Conservation (phyloP, 37 sponge, comb jelly and placozoan species). For the Aphrocallistes beatrix region DNA sequence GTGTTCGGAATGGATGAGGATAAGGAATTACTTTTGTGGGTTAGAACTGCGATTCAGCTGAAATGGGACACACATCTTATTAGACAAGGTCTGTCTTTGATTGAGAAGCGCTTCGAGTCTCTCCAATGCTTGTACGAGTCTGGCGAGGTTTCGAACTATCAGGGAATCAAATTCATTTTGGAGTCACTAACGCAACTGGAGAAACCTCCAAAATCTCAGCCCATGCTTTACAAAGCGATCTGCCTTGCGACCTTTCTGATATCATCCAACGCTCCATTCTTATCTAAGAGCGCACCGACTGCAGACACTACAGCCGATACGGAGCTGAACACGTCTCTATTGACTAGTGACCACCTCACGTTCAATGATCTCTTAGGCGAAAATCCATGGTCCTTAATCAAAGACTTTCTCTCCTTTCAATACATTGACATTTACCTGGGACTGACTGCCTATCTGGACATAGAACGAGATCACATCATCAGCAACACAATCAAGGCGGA, state of each 20-base stretch:
- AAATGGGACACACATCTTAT: not conserved
- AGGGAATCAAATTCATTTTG: not conserved
- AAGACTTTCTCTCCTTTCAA: not conserved
- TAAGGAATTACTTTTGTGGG: not conserved
- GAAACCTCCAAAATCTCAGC: not conserved
- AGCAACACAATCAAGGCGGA: not conserved
- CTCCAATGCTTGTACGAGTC: not conserved
- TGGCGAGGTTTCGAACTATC: not conserved
- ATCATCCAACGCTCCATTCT: not conserved
- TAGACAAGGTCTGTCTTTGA: not conserved
- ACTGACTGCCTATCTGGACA: not conserved
- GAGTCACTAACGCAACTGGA: not conserved
- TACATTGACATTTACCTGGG: not conserved
- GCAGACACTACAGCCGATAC: too few species aligned
- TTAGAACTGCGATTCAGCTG: not conserved
- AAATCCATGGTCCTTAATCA: not conserved
- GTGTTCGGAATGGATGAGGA: not conserved
- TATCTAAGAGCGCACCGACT: not conserved
- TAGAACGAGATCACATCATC: not conserved
- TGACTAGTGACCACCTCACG: not conserved
- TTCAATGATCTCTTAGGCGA: not conserved
- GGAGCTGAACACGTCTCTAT: not conserved
- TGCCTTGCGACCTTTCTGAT: not conserved
- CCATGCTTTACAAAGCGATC: not conserved
- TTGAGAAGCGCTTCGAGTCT: not conserved